Base-by-base conservation (phyloP, 2,113 vertebrate species). In the Rhinopomastus cyanomelas region DNA sequence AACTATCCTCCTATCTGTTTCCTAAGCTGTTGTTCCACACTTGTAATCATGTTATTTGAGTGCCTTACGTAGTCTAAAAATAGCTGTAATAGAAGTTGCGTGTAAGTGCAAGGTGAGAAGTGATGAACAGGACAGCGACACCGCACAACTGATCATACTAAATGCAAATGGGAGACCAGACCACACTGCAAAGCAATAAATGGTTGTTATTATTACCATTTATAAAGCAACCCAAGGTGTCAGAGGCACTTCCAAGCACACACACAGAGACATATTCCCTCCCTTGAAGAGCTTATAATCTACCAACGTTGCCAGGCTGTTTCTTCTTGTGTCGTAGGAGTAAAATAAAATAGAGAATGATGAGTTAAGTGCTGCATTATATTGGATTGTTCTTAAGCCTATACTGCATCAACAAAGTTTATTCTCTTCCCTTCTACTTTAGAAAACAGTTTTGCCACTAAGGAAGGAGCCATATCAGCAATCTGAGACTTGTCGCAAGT, bases 41-140 rank as follows among this genome's bases (percentile, higher is more conserved):
- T 93, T 91, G 90, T 91, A 93, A 93, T 92, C 94, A 84, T 95
- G 90, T 95, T 91, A 79, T 95, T 91, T 73, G 93, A 96, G 92
- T 95, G 94, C 92, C 83, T 91, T 85, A 81, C 42, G 88, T 94
- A 22, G 79, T 93, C 94, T 94, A 96, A 95, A 94, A 94, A 94
- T 93, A 96, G 69, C 92, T 46, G 16, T 95, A 95, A 91, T 94
- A 94, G 92, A 93, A 95, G 83, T 90, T 79, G 46, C 62, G 55
- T 95, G 94, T 95, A 95, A 94, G 86, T 88, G 82, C 88, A 81
- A 94, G 85, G 95, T 95, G 95, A 91, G 93, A 96, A 91, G 93
- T 96, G 95, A 96, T 93, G 94, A 87, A 76, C 95, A 87, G 86
- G 90, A 95, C 93, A 95, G 90, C 26, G 0, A 79, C 77, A 73